Evolutionary conservation across 2,888 invertebrate genomes (phyloP), one percentile per base, ranked within the genome.

Genomic region (Maniola hyperantus): DNA sequence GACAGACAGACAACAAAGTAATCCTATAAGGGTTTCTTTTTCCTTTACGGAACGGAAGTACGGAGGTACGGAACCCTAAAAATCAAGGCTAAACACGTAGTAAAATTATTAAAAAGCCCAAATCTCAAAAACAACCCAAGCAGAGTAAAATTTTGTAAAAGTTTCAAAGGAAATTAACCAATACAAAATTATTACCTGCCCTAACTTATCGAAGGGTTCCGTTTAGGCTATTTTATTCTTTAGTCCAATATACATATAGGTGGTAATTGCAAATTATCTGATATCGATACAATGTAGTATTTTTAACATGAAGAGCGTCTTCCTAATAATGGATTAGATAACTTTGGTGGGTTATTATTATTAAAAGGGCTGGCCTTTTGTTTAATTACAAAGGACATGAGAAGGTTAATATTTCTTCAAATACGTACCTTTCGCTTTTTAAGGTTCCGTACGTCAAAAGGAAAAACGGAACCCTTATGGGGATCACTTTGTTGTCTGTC

Each of bases 251-350:
- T 5, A n/a, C 11, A 26, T 58, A 58, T 33, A 20, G 34, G 15
- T 15, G 59, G 44, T 59, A 46, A 59, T 46, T 15, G 15, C 6
- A 44, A 7, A 33, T 15, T 33, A 15, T n/a, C 42, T 5, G 6
- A 13, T 34, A n/a, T 44, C n/a, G 34, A 58, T 59, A 59, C 59
- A 59, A 48, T 54, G 54, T 54, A 34, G 54, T 34, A 39, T 50
- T 51, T 64, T 51, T 26, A 26, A 51, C 15, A 42, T 58, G 50
- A 51, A 58, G 51, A 13, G 13, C 34, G 11, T 26, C 26, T 48
- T 46, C 59, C n/a, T 59, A 46, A 44, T 6, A 34, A 46, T 10
- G 48, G 59, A 59, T 59, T 59, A 48, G 59, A 46, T 59, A 46
- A 59, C 11, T 58, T 53, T 53, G 15, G 36, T 0, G 15, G 34